Evolutionary conservation across 92 coral and sea anemone genomes (phyloP), one percentile per base, ranked within the genome.

Genomic region (Metridium senile): DNA sequence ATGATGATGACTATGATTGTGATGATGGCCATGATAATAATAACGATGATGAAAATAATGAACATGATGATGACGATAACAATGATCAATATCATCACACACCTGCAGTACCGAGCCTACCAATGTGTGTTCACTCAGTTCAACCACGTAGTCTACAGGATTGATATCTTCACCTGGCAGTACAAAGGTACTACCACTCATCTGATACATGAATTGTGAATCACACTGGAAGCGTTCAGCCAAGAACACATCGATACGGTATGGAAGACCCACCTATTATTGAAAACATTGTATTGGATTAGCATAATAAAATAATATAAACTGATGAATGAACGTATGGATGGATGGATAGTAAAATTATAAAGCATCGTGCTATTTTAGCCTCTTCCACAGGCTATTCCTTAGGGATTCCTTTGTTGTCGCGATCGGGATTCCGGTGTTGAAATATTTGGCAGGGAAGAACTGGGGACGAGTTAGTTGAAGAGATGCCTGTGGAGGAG

Each of bases 211-310:
- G 54, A 94, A 81, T 33, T 51, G 83, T 2, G 98, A 94, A 76
- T 87, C 82, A 68, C 98, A 94, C 16, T 13, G 83, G 64, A 84
- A 87, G 33, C 98, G 89, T 75, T 94, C 98, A 2, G 98, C 97
- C 35, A 94, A 65, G 62, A 94, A 94, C 16, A 94, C 86, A 59
- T 94, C 98, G 39, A 94, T 62, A 33, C 90, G 93, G 80, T 94
- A 92, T 26, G 85, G 80, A 26, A 83, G 81, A 74, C 93, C 91
- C 13, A 76, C 72, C 94, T 92, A 26, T 20, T 66, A 62, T 26
- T 2, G 25, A 39, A 18, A 72, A 20, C 0, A 52, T 0, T 49
- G 45, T 25, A 32, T 20, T 58, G 23, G 23, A 57, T 20, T 20
- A 8, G 63, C 4, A 20, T 57, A 57, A 57, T 57, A 20, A 57